Evolutionary conservation across 2,888 invertebrate genomes (phyloP).

Genomic region (Stenodema calcarata): DNA sequence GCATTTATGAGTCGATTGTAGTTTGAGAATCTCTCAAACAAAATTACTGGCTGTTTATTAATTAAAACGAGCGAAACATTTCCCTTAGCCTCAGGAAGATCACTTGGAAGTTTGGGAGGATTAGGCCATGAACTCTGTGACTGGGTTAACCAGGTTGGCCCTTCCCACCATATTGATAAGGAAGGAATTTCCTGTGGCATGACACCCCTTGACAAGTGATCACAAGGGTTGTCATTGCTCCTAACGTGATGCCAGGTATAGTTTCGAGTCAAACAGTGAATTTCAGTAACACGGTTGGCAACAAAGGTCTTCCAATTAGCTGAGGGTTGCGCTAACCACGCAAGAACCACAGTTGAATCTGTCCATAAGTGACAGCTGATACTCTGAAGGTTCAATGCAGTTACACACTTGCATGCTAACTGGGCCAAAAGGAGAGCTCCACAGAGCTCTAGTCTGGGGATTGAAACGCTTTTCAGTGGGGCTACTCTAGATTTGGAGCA

Average conservation of each 20-base stretch:
- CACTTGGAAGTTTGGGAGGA: background rate
- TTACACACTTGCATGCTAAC: background rate
- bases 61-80: background rate
- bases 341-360: conserved; percentile 35
- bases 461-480: background rate
- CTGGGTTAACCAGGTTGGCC: background rate
- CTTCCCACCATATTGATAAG: conserved; percentile 23
- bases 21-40: background rate
- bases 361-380: conserved; percentile 20
- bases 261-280: background rate
- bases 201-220: conserved; percentile 11
- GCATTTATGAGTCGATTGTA: background rate
- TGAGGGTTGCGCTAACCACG: conserved; percentile 15
- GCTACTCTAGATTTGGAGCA: conserved; percentile 41
- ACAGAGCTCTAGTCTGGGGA: conserved; percentile 37
- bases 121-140: background rate
- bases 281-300: conserved; percentile 34
- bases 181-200: background rate
- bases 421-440: background rate
- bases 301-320: conserved; percentile 40
- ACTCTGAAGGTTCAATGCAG: background rate
- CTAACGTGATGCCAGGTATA: conserved; percentile 14
- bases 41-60: background rate
- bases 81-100: background rate
- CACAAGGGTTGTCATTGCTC: conserved; percentile 7